A percentile compares a stretch with the other conserved stretches of the same genome.
phyloP scores from a whole-genome alignment of 2,113 vertebrate species.

The Budorcas taxicolor region DNA sequence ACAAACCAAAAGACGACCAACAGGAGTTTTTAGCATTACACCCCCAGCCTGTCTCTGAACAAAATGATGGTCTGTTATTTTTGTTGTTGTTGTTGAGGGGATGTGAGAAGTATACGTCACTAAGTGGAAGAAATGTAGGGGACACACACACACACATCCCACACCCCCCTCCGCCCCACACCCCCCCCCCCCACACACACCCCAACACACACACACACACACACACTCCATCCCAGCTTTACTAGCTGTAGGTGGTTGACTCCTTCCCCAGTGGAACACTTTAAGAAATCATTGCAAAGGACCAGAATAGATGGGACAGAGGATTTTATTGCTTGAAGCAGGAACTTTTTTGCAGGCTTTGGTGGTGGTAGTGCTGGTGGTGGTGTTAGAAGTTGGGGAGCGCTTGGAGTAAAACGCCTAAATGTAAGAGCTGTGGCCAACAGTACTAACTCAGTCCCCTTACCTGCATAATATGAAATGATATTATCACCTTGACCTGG shows the following conservation, averaged over 20 bases:
- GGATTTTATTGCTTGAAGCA: not conserved
- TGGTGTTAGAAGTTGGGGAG: not conserved
- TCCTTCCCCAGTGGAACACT: not conserved
- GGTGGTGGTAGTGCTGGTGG: not conserved
- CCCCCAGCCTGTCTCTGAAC: conserved; percentile 37
- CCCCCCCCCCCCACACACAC: rapidly evolving
- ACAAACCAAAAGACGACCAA: not conserved
- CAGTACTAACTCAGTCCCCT: not conserved
- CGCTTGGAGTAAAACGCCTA: not conserved
- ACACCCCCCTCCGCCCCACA: too few relatives aligned
- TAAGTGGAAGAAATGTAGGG: not conserved
- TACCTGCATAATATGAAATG: not conserved
- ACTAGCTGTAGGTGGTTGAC: not conserved
- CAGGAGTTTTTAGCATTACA: not conserved
- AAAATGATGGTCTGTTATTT: conserved; percentile 14
- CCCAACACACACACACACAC: too few relatives aligned
- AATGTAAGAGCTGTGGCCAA: not conserved
- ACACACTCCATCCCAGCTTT: not conserved
- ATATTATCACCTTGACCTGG: not conserved
- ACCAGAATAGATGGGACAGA: not conserved
- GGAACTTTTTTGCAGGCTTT: not conserved
- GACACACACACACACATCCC: not conserved
- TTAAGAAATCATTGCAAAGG: not conserved
- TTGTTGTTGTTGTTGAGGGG: not conserved
- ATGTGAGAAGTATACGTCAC: not conserved